Evolutionary conservation across 2,888 invertebrate genomes (phyloP), one percentile per base, ranked within the genome.

Genomic region (Oscheius onirici): DNA sequence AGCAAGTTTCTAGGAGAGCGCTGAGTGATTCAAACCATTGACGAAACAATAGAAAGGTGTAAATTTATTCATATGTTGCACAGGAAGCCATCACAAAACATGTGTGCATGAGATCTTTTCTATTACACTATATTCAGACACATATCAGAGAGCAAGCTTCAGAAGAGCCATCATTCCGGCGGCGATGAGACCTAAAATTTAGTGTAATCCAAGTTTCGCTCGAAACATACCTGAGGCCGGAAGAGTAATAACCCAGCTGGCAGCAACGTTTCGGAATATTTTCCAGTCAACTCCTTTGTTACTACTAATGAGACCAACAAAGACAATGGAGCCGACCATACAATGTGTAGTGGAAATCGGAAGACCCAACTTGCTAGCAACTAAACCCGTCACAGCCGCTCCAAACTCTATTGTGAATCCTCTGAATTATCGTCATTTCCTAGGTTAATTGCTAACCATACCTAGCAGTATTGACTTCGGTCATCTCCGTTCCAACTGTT

Each of bases 311-410:
- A 93, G 93, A 11, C 96, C 97, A 72, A 97, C 95, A 88, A 93
- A 93, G 55, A 99, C 96, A 41, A 97, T 95, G 17, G 95, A 95
- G 71, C 97, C 97, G 28, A 97, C 97, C 90, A 99, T 96, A 89
- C 97, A 99, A 89, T 97, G 97, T 2, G 97, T 97, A 15, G 97
- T 97, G 80, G 95, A 95, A 84, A 97, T 94, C 28, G 97, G 97
- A 85, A 99, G 91, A 11, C 97, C 97, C 79, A 94, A 92, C 90
- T 99, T 97, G 88, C 95, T 95, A 55, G 97, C 97, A 83, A 96
- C 89, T 87, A 97, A 91, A 75, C 97, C 97, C 49, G 97, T 97
- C 83, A 95, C 91, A 55, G 97, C 97, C 26, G 97, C 93, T 46
- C 97, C 97, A 83, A 99, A 92, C 90, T 96, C 95, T 88, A 96